Evolutionary conservation across 2,113 vertebrate genomes (phyloP), one percentile per base, ranked within the genome.

Genomic region (Neoarius graeffei): DNA sequence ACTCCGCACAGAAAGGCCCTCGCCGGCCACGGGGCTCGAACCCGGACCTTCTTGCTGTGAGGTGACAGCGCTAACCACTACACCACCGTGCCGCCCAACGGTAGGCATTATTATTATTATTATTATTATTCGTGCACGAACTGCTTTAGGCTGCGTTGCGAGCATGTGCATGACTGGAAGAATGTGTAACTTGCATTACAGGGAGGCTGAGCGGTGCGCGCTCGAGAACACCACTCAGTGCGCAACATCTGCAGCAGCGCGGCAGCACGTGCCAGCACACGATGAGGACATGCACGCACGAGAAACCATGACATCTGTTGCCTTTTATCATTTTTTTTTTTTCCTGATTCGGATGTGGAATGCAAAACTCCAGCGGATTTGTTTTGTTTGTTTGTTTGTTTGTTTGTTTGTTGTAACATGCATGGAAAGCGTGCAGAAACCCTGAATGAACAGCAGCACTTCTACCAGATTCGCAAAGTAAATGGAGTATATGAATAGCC

Each of bases 171-270:
- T 57, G 3, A 30, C 4, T 7, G 13, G n/a, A 80, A 80, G 5
- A 14, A 15, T 8, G 52, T 5, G 17, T n/a, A 59, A 59, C 27
- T 17, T 56, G 50, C 50, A 3, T 54, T 27, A 79, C n/a, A 1
- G 7, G 79, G 17, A 20, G 7, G 27, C 15, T 20, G 79, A 35
- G 77, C 77, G 19, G 13, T 42, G 30, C 19, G 23, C 17, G 25
- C 23, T 23, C 74, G 74, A n/a, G 74, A 50, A 4, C 8, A 48
- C 7, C 35, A 80, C 25, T 80, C 25, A 80, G 35, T 8, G 77
- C 76, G 50, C 76, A 79, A n/a, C 76, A 79, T 56, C 50, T 57
- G 52, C 77, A 79, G 20, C 74, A 6, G 67, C 67, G 14, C 69
- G 27, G 9, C 7, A 50, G 73, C 71, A 23, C 19, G 20, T 13